These are phyloP conservation scores for Leiothrix lutea DNA, from an alignment of 2,113 vertebrate species.

Conservation along the genomic window DNA sequence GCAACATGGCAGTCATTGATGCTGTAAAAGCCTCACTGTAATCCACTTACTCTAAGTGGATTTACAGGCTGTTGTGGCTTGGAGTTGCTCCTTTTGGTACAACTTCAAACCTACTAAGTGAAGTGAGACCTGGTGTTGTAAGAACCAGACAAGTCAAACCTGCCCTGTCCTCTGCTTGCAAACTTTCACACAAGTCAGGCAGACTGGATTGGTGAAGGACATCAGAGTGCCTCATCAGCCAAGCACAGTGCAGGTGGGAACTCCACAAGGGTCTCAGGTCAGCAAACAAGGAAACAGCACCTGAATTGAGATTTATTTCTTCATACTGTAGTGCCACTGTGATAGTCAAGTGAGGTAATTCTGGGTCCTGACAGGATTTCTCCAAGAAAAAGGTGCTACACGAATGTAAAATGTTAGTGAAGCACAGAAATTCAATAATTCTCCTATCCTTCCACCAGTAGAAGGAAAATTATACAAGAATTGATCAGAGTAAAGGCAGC, in stretches of 20 bases:
- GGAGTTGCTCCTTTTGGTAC: not conserved
- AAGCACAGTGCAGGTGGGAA: not conserved
- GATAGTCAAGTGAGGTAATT: not conserved
- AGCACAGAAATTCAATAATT: not conserved
- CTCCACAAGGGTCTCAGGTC: not conserved
- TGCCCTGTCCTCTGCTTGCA: not conserved
- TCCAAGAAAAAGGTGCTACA: not conserved
- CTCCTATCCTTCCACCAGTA: not conserved
- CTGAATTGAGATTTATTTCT: not conserved
- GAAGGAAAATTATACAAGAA: not conserved
- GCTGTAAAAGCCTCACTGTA: not conserved
- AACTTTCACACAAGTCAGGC: not conserved
- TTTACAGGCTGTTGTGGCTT: not conserved
- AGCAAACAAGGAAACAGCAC: not conserved
- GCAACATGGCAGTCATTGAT: not conserved
- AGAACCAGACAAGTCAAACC: not conserved
- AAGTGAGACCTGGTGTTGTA: not conserved
- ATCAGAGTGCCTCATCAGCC: not conserved
- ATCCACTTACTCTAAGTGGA: constrained; percentile 11
- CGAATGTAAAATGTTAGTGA: not conserved
- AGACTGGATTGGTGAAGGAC: not conserved
- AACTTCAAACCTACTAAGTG: not conserved
- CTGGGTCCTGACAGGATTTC: not conserved
- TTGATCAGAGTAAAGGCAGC: not conserved
- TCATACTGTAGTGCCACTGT: not conserved